Evolutionary conservation across 2,888 invertebrate species (phyloP), one percentile per base, ranked within the genome.

Genomic region (Lithophane ornitopus): DNA sequence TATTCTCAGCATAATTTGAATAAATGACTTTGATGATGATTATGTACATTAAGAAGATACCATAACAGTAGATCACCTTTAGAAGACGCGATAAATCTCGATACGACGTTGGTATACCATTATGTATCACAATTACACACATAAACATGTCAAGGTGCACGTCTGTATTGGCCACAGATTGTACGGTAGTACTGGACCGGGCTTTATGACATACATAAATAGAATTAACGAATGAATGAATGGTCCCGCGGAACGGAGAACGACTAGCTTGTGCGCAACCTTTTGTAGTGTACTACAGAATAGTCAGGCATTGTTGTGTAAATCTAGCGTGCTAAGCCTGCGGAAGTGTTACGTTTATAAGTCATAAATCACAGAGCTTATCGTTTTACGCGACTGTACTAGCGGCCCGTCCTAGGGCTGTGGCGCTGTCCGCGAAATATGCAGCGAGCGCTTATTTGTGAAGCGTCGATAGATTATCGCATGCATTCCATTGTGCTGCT

Each of bases 341-440:
- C 93, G 94, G 94, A 95, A 95, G 93, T 94, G 92, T 93, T 92
- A 92, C 93, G 92, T 94, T 95, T 93, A 94, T 93, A 93, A 92
- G 91, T 92, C 94, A 93, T 95, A 95, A 95, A 95, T 95, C 95
- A 95, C 92, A 85, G 81, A 90, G 94, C 94, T 95, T 95, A 95
- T 95, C 95, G 93, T 91, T 91, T 91, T 90, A 91, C 90, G 90
- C 92, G 91, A 90, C 92, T 80, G 85, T 76, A 72, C 77, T 34
- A 72, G 81, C 78, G 85, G 75, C 80, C 84, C 79, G 84, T 84
- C 67, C 84, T 76, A 78, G 81, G 87, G 89, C 86, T 89, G 89
- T 87, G 87, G 84, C 86, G 86, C 89, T 89, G 90, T 88, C 91
- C 92, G 89, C 92, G 88, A 92, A 93, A 94, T 93, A 92, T 93